Evolutionary conservation across 64 coral and sea anemone species (phyloP).

Genomic region (Astreopora myriophthalma): DNA sequence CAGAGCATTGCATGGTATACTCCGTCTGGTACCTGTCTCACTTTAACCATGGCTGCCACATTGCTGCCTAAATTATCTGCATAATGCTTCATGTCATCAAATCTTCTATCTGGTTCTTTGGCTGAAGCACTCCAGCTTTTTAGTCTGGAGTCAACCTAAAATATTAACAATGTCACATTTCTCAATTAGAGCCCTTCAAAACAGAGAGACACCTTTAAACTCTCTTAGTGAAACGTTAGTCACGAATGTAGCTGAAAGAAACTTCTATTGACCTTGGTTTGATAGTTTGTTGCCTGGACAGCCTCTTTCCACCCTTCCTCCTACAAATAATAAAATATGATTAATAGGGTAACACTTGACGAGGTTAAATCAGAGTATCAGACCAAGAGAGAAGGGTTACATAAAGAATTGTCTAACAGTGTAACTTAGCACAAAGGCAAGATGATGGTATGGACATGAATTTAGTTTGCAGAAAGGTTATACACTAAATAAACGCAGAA

Average conservation of each 20-base stretch:
- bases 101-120: constrained; percentile 95
- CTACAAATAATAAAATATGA: constrained; percentile 18
- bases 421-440: too few relatives aligned
- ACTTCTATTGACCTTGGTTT: constrained; percentile 69
- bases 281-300: constrained; percentile 82
- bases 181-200: too few relatives aligned
- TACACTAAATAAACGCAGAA: too few relatives aligned
- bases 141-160: constrained; percentile 90
- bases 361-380: too few relatives aligned
- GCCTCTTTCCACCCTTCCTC: constrained; percentile 97
- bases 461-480: too few relatives aligned
- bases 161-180: background rate
- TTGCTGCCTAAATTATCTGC: constrained; percentile 86
- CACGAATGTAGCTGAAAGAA: background rate
- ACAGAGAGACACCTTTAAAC: too few relatives aligned
- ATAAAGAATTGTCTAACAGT: too few relatives aligned
- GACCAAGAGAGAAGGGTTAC: too few relatives aligned
- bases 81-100: constrained; percentile 98
- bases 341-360: too few relatives aligned
- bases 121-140: constrained; percentile 93
- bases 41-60: constrained; percentile 95
- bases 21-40: constrained; percentile 99
- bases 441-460: too few relatives aligned
- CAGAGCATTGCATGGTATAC: background rate
- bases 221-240: too few relatives aligned